phyloP scores from a whole-genome alignment of 2,113 vertebrate species.

The Numenius arquata region DNA sequence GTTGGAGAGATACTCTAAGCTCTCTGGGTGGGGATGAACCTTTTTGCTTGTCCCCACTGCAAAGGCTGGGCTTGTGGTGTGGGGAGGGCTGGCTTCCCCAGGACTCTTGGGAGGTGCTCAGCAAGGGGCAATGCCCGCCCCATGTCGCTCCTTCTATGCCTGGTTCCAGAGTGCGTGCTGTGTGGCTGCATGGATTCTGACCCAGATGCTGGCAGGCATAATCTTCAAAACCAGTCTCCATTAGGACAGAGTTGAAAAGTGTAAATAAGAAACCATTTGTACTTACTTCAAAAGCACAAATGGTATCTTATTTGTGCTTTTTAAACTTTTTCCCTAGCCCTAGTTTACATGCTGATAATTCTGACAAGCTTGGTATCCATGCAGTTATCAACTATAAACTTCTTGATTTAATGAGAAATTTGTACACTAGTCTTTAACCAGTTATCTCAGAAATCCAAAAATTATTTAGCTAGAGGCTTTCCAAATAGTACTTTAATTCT shows the following conservation, averaged over 20 bases:
- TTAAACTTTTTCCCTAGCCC: not conserved
- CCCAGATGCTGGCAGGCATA: not conserved
- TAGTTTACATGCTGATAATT: not conserved
- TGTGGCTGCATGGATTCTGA: no score
- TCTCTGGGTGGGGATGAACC: accelerated
- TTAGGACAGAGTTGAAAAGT: not conserved
- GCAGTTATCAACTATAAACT: not conserved
- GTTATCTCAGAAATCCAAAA: not conserved
- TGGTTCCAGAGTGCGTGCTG: no score
- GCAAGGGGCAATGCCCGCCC: no score
- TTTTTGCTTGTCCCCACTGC: not conserved
- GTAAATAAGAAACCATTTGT: not conserved
- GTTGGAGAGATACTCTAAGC: not conserved
- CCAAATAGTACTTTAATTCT: not conserved
- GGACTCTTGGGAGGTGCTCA: no score
- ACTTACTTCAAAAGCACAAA: not conserved
- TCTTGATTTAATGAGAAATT: not conserved
- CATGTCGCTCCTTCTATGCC: no score
- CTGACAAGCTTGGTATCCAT: not conserved
- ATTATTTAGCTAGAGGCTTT: not conserved
- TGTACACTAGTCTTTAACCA: not conserved
- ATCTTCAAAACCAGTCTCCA: not conserved
- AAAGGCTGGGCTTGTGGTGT: not conserved
- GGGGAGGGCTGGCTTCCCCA: no score
- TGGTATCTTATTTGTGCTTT: not conserved